A percentile compares a stretch with the other conserved stretches of the same genome.
Evolutionary conservation across 2,888 invertebrate species (phyloP).

Genomic region (Lasioglossum morio): DNA sequence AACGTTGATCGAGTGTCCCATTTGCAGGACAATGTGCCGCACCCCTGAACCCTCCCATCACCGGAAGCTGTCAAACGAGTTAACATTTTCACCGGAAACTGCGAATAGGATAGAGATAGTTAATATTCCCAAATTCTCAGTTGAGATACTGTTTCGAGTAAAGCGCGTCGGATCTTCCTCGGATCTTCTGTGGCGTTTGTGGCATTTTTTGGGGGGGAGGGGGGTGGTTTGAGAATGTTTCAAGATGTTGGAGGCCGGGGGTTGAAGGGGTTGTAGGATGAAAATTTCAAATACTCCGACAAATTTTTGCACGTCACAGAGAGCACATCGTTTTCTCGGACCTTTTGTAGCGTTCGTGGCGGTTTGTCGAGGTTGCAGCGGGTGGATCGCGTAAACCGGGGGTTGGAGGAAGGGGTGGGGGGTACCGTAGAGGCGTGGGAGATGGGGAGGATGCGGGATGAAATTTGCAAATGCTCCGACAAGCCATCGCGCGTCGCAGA

Average conservation of each 20-base stretch:
- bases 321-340: slow-evolving; percentile 53
- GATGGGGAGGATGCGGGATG: slow-evolving; percentile 41
- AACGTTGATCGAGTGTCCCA: background rate
- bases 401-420: background rate
- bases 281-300: background rate
- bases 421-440: slow-evolving; percentile 16
- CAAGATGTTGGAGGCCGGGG: background rate
- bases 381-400: background rate
- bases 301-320: background rate
- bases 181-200: background rate
- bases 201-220: background rate
- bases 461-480: slow-evolving; percentile 66
- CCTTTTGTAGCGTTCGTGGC: slow-evolving; percentile 48
- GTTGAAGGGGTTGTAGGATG: background rate
- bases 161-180: background rate
- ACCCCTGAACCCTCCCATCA: background rate
- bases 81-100: slow-evolving; percentile 45
- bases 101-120: slow-evolving; percentile 1
- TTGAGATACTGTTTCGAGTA: background rate
- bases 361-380: background rate
- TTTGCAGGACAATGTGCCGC: background rate
- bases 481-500: slow-evolving; percentile 29
- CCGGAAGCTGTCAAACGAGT: slow-evolving; percentile 32
- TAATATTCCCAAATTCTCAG: background rate
- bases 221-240: background rate